phyloP scores from a whole-genome alignment of 2,797 vertebrate species.

The Cuniculus paca region DNA sequence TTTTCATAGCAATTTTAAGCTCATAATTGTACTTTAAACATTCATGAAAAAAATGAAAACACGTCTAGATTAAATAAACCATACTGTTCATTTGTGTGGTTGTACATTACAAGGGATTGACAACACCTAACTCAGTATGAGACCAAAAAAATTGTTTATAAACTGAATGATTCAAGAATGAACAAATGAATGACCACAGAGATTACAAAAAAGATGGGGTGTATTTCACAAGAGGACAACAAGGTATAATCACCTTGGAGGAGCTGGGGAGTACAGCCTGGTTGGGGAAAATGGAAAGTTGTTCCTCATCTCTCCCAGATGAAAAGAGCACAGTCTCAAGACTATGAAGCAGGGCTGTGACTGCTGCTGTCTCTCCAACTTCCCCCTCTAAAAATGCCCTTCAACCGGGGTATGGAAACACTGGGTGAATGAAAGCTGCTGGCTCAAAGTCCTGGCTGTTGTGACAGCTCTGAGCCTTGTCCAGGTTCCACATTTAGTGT shows the following conservation, averaged over 20 bases:
- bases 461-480: neutral
- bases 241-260: neutral
- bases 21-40: conserved; percentile 18
- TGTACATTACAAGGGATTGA: neutral
- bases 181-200: neutral
- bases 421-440: conserved; percentile 3
- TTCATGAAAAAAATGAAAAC: neutral
- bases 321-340: neutral
- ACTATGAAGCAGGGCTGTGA: accelerated
- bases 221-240: neutral
- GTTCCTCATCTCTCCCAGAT: neutral
- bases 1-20: neutral
- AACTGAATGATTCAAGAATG: neutral
- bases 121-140: neutral
- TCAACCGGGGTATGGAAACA: neutral
- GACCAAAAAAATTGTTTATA: neutral
- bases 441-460: neutral
- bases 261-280: neutral
- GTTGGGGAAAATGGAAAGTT: neutral
- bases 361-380: neutral
- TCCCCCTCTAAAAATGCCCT: neutral
- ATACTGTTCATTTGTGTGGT: neutral
- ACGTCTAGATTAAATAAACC: conserved; percentile 5
- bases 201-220: neutral
- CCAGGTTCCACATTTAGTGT: conserved; percentile 18